Conservation (phyloP, 2,113 vertebrate genomes). For the Microtus pennsylvanicus region DNA sequence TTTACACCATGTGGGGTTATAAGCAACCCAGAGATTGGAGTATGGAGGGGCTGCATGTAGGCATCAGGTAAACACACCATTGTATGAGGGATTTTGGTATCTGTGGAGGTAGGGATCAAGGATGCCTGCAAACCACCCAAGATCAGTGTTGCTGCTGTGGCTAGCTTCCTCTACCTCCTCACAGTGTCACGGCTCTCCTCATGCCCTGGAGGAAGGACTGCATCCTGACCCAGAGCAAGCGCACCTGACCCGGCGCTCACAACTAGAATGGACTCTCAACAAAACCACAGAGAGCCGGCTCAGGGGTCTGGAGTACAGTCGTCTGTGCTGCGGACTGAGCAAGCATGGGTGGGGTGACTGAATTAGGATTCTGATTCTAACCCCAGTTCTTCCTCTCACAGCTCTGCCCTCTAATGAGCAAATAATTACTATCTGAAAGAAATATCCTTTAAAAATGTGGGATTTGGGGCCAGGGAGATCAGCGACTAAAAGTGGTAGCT, state of each 20-base stretch:
- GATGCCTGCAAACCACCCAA: background rate
- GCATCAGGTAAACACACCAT: background rate
- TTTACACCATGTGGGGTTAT: background rate
- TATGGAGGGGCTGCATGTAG: no score
- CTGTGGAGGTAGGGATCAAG: background rate
- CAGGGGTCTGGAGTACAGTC: background rate
- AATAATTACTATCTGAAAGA: background rate
- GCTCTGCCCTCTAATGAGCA: background rate
- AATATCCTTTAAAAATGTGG: background rate
- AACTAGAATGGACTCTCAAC: no score
- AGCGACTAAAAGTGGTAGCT: background rate
- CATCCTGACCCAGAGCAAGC: background rate
- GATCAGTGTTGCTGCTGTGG: no score
- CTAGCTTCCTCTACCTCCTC: background rate
- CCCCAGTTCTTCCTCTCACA: background rate
- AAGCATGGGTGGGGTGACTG: background rate
- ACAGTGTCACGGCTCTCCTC: background rate
- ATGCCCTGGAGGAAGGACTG: background rate
- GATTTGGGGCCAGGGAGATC: background rate
- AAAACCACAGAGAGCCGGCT: background rate
- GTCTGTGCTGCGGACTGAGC: background rate
- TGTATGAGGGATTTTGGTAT: background rate
- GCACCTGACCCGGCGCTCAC: background rate
- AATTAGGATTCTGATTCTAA: background rate
- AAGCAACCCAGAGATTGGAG: background rate